These are phyloP conservation scores for Apus apus DNA, from an alignment of 2,113 vertebrate species.

Conservation along the genomic window DNA sequence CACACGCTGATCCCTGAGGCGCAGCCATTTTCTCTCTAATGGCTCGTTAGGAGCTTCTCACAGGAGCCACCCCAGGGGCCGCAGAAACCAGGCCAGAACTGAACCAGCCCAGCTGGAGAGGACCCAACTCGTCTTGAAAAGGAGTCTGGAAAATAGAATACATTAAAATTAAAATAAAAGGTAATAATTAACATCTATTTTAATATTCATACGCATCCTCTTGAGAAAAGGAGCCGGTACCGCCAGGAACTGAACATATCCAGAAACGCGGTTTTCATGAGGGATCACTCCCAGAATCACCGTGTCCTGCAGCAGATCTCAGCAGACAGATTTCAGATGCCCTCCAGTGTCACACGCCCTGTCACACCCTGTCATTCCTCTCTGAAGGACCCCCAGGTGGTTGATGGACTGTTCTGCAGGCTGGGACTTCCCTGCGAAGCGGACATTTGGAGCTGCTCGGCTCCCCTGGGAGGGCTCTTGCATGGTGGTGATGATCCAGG, in stretches of 20 bases:
- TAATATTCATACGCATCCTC: neutral
- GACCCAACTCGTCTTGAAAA: neutral
- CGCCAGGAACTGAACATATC: neutral
- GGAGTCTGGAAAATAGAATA: neutral
- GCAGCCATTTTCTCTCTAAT: too few relatives aligned
- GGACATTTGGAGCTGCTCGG: neutral
- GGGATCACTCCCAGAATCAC: neutral
- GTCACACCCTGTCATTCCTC: rapidly evolving
- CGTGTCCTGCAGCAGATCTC: neutral
- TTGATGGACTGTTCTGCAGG: neutral
- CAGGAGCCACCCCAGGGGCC: too few relatives aligned
- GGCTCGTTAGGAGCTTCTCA: too few relatives aligned
- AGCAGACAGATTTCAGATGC: neutral
- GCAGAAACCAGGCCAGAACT: too few relatives aligned
- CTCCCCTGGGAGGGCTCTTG: rapidly evolving
- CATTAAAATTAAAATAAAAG: too few relatives aligned
- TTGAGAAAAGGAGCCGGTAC: neutral
- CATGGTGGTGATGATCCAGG: too few relatives aligned
- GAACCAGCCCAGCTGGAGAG: neutral
- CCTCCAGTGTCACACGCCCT: neutral
- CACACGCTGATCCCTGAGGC: too few relatives aligned
- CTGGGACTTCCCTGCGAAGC: neutral
- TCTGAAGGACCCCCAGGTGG: neutral
- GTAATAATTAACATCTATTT: too few relatives aligned
- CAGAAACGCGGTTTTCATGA: neutral